Evolutionary conservation across 2,888 invertebrate species (phyloP).

Genomic region (Ryuthela nishihirai): DNA sequence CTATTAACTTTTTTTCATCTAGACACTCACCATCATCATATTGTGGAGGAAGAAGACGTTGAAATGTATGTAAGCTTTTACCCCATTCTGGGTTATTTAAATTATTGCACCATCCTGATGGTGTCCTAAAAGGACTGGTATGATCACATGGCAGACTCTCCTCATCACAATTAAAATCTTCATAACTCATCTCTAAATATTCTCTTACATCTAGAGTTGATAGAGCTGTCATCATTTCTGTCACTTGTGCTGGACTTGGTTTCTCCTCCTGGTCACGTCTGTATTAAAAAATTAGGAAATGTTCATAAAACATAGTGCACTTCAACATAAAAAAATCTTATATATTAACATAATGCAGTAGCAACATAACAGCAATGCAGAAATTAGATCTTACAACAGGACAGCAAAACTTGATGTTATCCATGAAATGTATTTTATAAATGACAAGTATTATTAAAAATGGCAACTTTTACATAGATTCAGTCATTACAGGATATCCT

Average conservation of each 20-base stretch:
- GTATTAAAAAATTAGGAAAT: not conserved
- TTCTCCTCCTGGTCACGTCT: slow-evolving; percentile 17
- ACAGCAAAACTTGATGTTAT: no score
- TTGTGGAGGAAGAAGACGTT: slow-evolving; percentile 74
- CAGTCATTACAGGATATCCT: no score
- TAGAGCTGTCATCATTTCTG: slow-evolving; percentile 19
- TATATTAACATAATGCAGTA: no score
- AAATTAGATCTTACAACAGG: no score
- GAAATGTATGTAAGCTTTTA: slow-evolving; percentile 78
- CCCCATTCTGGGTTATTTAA: slow-evolving; percentile 75
- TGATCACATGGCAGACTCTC: slow-evolving; percentile 64
- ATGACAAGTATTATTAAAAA: no score
- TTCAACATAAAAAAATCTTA: no score
- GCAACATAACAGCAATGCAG: no score
- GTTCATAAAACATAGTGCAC: no score
- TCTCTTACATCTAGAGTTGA: slow-evolving; percentile 29
- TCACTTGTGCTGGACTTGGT: slow-evolving; percentile 14
- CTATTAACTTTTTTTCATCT: no score
- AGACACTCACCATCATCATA: slow-evolving; percentile 74
- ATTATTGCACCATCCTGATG: slow-evolving; percentile 85
- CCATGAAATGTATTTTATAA: no score
- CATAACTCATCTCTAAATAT: slow-evolving; percentile 12
- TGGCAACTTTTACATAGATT: no score
- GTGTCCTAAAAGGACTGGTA: slow-evolving; percentile 58
- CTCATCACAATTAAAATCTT: slow-evolving; percentile 16